Conservation (phyloP, 2,888 invertebrate genomes). For the Halictus ligatus region DNA sequence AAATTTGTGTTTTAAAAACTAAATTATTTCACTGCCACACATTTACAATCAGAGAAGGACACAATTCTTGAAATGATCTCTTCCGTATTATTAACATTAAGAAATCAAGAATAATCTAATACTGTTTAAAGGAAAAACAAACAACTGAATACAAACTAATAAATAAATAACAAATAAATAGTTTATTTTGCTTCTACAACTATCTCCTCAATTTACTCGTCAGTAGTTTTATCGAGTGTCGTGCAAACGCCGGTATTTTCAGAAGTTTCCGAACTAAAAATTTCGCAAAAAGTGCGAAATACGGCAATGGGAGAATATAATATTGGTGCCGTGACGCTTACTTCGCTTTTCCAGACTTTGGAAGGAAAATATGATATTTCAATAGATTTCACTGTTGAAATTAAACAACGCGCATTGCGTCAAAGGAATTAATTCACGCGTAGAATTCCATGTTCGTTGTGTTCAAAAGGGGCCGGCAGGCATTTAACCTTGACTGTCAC, state of each 20-base stretch:
- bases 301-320: background rate
- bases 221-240: background rate
- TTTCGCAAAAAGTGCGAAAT: background rate
- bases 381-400: background rate
- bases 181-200: background rate
- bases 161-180: background rate
- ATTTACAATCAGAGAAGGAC: background rate
- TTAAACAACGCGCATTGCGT: background rate
- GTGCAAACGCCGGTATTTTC: background rate
- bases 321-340: background rate
- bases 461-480: no score
- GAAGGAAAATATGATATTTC: background rate
- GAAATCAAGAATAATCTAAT: background rate
- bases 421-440: slow-evolving; percentile 5
- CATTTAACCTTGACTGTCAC: no score
- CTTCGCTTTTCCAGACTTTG: background rate
- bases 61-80: background rate
- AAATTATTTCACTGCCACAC: background rate
- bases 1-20: background rate
- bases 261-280: background rate
- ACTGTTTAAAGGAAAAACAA: background rate
- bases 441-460: background rate
- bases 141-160: background rate
- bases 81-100: background rate
- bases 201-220: background rate